These are phyloP conservation scores for Cryptocheilus praepositus DNA, from an alignment of 2,888 invertebrate genomes.

Conservation along the genomic window DNA sequence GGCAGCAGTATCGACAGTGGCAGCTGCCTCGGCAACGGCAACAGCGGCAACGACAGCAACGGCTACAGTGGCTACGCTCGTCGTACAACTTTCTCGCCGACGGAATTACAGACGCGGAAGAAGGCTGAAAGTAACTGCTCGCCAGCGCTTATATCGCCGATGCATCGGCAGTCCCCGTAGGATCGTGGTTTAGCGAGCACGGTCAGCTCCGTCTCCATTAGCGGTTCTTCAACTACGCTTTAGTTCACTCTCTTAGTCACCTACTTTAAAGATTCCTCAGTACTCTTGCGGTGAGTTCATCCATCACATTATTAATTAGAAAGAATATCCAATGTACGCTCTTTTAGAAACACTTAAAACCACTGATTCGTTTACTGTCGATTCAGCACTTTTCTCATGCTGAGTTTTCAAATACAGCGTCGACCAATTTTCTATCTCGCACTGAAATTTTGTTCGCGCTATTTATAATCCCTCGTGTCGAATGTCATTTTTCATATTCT, in stretches of 20 bases:
- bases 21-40: too few species aligned
- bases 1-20: too few species aligned
- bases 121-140: conserved; percentile 31
- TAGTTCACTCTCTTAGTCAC: too few species aligned
- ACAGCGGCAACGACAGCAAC: too few species aligned
- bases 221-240: not conserved
- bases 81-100: conserved; percentile 56
- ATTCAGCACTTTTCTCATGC: not conserved
- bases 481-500: too few species aligned
- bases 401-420: too few species aligned
- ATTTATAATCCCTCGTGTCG: too few species aligned
- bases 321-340: not conserved
- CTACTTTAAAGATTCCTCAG: not conserved
- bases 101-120: conserved; percentile 52
- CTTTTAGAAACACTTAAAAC: not conserved
- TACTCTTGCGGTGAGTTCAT: not conserved
- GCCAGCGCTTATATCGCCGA: conserved; percentile 18
- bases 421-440: too few species aligned
- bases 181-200: conserved; percentile 40
- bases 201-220: conserved; percentile 20
- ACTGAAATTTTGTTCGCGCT: too few species aligned
- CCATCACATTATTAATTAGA: not conserved
- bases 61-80: conserved; percentile 15
- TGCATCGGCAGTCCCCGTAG: conserved; percentile 41
- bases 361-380: not conserved